Base-by-base conservation (phyloP, 2,888 invertebrate genomes). In the Zaprionus bogoriensis region DNA sequence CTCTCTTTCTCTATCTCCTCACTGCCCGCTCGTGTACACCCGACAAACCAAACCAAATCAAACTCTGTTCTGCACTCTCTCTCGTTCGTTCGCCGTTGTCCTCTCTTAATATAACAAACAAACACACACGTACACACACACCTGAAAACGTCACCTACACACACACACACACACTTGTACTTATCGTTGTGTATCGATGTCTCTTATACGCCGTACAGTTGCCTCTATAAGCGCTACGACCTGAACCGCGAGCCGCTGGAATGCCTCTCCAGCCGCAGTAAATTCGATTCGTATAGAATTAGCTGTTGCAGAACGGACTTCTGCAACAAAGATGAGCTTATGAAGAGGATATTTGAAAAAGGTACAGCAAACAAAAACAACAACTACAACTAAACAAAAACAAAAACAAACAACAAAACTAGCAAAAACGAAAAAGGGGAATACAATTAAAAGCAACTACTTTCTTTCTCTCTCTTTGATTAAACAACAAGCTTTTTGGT, bases 301-400 rank as follows among this genome's bases (percentile, higher is more conserved):
- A 82, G 89, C 74, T 91, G 91, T 90, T 91, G 91, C 89, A 87
- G 85, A 72, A 87, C 81, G 75, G 91, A 91, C 88, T 91, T 89
- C 89, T 91, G 91, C 91, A 91, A 91, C 89, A 90, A 89, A 85
- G 88, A 91, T 80, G 89, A 89, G 82, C 78, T 91, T 76, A 85
- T 91, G 82, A 89, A 85, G 84, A 87, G 88, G 89, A 87, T 86
- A 83, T 88, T 90, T 82, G 80, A 87, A 75, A 79, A 78, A 91
- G 90, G 91, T 90, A 90, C 77, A 82, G 72, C 65, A 60, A 51
- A 47, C 2, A 71, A 50, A 7, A 53, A 51, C 20, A 58, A 70
- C 17, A 47, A 55, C 39, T 38, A 58, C 30, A 67, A 63, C 46
- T 27, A 60, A 58, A 62, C 52, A 63, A 39, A 41, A 70, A 63